phyloP scores from a whole-genome alignment of 2,797 vertebrate species.

The Pseudochirops cupreus region DNA sequence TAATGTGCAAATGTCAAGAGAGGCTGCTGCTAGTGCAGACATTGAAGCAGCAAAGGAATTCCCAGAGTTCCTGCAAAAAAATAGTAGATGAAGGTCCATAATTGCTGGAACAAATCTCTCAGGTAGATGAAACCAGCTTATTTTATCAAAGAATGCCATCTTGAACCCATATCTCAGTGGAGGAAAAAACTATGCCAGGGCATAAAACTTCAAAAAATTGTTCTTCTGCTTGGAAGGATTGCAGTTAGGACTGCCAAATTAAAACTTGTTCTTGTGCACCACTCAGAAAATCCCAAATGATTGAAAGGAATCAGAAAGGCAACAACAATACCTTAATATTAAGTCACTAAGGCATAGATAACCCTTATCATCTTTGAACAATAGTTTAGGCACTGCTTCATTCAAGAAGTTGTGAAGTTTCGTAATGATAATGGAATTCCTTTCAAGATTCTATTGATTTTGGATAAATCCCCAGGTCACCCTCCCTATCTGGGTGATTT shows the following conservation, averaged over 20 bases:
- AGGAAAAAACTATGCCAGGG: not conserved
- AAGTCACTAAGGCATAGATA: not conserved
- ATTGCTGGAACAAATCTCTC: not conserved
- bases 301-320: no score
- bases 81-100: not conserved
- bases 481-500: not conserved
- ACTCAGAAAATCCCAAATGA: no score
- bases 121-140: not conserved
- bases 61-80: not conserved
- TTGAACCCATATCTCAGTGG: not conserved
- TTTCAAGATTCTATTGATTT: not conserved
- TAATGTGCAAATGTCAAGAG: not conserved
- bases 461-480: no score
- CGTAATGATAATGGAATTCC: not conserved
- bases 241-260: not conserved
- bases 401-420: not conserved
- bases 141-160: not conserved
- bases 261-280: not conserved
- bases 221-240: not conserved
- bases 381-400: not conserved
- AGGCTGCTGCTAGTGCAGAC: not conserved
- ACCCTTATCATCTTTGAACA: not conserved
- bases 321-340: no score
- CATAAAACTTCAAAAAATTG: not conserved
- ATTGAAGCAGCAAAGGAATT: not conserved